A percentile compares a stretch with the other conserved stretches of the same genome.
Conservation (phyloP, 2,113 vertebrate genomes). For the Propithecus coquereli region DNA sequence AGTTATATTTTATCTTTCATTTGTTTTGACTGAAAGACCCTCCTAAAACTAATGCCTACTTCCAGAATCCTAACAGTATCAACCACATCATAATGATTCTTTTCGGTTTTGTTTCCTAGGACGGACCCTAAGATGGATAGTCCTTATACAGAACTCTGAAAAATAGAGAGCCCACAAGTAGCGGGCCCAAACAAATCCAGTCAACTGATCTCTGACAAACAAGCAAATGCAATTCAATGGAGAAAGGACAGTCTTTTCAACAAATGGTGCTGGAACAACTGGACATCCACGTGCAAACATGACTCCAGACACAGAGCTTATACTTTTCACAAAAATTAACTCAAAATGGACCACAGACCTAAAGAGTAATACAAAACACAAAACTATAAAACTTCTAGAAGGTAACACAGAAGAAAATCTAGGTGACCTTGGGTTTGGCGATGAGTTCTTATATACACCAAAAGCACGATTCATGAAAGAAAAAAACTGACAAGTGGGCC, state of each 20-base stretch:
- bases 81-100: neutral
- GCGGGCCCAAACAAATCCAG: neutral
- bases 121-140: neutral
- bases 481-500: neutral
- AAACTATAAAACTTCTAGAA: neutral
- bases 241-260: neutral
- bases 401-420: slow-evolving; percentile 27
- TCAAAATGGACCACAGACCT: neutral
- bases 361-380: slow-evolving; percentile 9
- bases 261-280: neutral
- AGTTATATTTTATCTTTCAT: neutral
- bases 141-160: neutral
- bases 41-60: neutral
- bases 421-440: neutral
- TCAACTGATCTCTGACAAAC: neutral
- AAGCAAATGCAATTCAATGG: neutral
- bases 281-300: neutral
- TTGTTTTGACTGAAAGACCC: slow-evolving; percentile 13
- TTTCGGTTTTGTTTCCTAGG: neutral
- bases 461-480: neutral
- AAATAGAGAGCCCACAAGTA: slow-evolving; percentile 12
- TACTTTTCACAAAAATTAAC: neutral
- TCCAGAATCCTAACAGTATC: neutral
- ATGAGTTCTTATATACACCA: slow-evolving; percentile 4
- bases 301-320: neutral